These are phyloP conservation scores for Bambusicola thoracicus DNA, from an alignment of 2,113 vertebrate species.

Conservation along the genomic window DNA sequence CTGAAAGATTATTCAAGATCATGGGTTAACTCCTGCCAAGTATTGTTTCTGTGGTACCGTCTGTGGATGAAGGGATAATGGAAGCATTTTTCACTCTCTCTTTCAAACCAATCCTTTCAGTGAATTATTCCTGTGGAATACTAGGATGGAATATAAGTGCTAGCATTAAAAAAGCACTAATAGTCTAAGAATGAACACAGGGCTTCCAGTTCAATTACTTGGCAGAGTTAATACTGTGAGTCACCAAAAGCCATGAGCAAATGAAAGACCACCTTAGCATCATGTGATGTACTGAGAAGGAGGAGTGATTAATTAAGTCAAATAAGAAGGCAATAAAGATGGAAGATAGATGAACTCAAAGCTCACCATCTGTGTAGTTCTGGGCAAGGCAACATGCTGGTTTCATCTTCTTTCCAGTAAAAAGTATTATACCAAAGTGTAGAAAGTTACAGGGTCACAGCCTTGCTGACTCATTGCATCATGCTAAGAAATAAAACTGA, in stretches of 20 bases:
- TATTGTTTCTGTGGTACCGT: not conserved
- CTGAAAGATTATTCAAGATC: not conserved
- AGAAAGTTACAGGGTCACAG: not conserved
- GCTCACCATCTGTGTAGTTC: accelerated
- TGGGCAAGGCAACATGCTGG: not conserved
- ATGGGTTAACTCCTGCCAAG: not conserved
- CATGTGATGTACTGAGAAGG: not conserved
- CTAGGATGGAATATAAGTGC: not conserved
- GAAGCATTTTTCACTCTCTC: not conserved
- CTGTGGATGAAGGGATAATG: not conserved
- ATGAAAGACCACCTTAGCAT: not conserved
- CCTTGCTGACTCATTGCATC: not conserved
- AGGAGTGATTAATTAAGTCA: not conserved
- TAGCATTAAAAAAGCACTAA: not conserved
- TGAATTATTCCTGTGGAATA: not conserved
- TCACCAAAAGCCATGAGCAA: not conserved
- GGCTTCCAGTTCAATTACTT: not conserved
- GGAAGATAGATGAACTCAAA: not conserved
- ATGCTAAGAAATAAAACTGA: not conserved
- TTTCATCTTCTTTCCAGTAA: not conserved
- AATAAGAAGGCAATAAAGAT: not conserved
- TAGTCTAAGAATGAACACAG: not conserved
- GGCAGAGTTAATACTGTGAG: not conserved
- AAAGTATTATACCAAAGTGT: not conserved
- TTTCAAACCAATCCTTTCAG: not conserved